Conservation (phyloP, 2,888 invertebrate species). For the Drosophila pegasa region DNA sequence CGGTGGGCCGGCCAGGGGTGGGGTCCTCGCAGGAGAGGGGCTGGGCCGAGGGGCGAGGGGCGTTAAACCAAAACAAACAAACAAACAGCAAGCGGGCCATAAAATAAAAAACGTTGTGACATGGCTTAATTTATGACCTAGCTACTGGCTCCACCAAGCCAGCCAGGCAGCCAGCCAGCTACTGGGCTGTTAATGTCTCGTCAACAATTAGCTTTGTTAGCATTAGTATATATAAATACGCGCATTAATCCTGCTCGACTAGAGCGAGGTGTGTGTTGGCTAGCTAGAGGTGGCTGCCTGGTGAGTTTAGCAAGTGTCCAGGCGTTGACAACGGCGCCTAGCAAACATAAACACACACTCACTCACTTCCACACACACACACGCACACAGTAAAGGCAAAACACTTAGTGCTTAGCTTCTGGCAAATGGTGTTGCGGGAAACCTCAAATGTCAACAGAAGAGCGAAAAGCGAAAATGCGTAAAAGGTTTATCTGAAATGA, state of each 20-base stretch:
- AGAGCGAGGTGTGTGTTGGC: too few relatives aligned
- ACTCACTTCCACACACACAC: conserved; percentile 8
- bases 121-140: conserved; percentile 67
- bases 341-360: conserved; percentile 3
- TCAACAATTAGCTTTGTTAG: conserved; percentile 72
- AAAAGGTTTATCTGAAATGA: not conserved
- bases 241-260: conserved; percentile 52
- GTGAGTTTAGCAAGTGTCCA: conserved; percentile 37
- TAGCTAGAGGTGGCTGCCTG: too few relatives aligned
- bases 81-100: conserved; percentile 58
- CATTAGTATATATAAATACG: conserved; percentile 56
- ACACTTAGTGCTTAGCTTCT: not conserved
- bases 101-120: conserved; percentile 53
- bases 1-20: not conserved
- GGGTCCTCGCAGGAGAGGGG: not conserved
- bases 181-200: conserved; percentile 56
- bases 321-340: conserved; percentile 5
- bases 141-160: conserved; percentile 13
- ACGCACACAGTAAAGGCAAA: not conserved
- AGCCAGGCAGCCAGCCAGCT: too few relatives aligned
- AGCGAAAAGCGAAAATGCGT: not conserved
- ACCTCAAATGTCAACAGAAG: conserved; percentile 9
- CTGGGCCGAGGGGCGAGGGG: not conserved
- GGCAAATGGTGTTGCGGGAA: conserved; percentile 9
- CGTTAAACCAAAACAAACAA: conserved; percentile 61